These are phyloP conservation scores for Anableps anableps DNA, from an alignment of 2,797 vertebrate genomes.

Conservation along the genomic window DNA sequence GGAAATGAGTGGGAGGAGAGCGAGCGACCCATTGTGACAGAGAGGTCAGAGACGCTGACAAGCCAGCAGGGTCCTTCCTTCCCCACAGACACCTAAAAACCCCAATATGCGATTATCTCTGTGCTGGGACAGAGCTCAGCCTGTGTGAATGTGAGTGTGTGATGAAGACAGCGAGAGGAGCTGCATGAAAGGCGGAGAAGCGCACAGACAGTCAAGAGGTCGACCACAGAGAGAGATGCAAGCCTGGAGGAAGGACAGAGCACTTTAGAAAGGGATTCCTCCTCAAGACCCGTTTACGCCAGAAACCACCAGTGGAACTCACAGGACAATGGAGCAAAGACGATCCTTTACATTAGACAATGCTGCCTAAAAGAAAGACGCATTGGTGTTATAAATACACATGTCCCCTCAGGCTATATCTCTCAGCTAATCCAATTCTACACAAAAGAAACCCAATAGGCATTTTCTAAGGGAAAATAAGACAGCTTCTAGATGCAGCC, in stretches of 20 bases:
- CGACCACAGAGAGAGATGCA: constrained; percentile 34
- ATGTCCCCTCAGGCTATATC: constrained; percentile 43
- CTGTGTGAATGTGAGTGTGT: constrained; percentile 24
- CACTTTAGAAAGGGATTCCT: constrained; percentile 45
- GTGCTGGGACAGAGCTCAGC: constrained; percentile 16
- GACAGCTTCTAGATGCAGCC: constrained; percentile 11
- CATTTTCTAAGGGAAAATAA: constrained; percentile 33
- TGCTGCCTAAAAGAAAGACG: constrained; percentile 36
- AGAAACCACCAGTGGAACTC: constrained; percentile 67
- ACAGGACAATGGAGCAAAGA: constrained; percentile 63
- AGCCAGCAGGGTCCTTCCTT: constrained; percentile 67
- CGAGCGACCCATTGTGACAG: constrained; percentile 62
- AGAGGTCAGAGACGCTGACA: constrained; percentile 68
- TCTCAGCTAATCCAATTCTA: constrained; percentile 22
- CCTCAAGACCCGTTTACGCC: constrained; percentile 64
- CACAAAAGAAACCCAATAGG: constrained; percentile 47
- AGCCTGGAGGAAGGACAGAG: not conserved
- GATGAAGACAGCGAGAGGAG: constrained; percentile 6
- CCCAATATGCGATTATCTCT: constrained; percentile 56
- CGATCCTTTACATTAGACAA: constrained; percentile 58
- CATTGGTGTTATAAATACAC: constrained; percentile 57
- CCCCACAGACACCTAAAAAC: constrained; percentile 55
- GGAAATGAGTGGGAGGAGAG: constrained; percentile 68
- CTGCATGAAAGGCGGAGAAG: constrained; percentile 4
- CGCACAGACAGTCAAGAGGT: constrained; percentile 28